Evolutionary conservation across 2,888 invertebrate genomes (phyloP).

Genomic region (Drosophila picticornis): DNA sequence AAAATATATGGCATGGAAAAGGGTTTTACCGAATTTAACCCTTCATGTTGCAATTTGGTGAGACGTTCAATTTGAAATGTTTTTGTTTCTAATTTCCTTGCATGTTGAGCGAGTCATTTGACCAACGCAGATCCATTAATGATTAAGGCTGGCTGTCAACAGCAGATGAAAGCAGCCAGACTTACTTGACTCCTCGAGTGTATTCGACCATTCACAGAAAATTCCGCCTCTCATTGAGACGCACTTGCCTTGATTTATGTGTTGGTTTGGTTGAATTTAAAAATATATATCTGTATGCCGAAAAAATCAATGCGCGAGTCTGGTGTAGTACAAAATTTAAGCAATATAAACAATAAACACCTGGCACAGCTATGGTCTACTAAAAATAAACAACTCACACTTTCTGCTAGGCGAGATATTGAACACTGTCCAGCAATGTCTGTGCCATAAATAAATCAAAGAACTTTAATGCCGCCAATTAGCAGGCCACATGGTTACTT

Average conservation of each 20-base stretch:
- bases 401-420: constrained; percentile 4
- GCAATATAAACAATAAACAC: constrained; percentile 32
- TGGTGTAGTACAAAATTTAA: constrained; percentile 24
- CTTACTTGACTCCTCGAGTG: constrained; percentile 42
- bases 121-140: constrained; percentile 48
- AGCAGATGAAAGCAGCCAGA: constrained; percentile 34
- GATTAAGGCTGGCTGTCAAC: constrained; percentile 43
- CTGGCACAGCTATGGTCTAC: constrained; percentile 28
- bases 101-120: constrained; percentile 30
- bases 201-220: constrained; percentile 25
- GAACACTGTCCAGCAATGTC: constrained; percentile 39
- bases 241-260: constrained; percentile 22
- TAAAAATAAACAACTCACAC: constrained; percentile 45
- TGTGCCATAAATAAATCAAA: constrained; percentile 58
- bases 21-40: neutral
- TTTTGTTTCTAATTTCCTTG: constrained; percentile 12
- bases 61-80: neutral
- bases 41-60: neutral
- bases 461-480: constrained; percentile 48
- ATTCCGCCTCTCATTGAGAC: constrained; percentile 4
- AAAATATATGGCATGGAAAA: neutral
- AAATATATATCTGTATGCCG: constrained; percentile 7
- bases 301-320: constrained; percentile 35
- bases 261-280: constrained; percentile 2
- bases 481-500: constrained; percentile 38